Evolutionary conservation across 2,113 vertebrate species (phyloP), one percentile per base, ranked within the genome.

Genomic region (Nothoprocta perdicaria): DNA sequence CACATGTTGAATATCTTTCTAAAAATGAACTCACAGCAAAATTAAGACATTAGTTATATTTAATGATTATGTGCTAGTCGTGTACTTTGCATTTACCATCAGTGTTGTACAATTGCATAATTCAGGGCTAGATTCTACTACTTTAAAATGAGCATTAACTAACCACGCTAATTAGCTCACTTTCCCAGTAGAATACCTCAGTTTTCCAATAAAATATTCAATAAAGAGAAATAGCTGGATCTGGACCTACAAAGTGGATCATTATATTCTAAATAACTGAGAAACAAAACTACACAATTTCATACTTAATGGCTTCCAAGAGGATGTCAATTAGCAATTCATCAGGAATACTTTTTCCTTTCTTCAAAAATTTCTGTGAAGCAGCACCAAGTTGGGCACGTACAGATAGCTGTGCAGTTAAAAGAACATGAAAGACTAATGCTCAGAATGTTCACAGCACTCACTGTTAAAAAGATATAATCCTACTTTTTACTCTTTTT

Each of bases 271-370:
- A 75, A 79, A 46, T 38, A 82, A 87, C 19, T 29, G 12, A 53
- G 10, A 17, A 68, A 76, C 73, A 78, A 79, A 92, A 19, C 29
- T 89, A 60, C 15, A 46, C 8, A 40, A 33, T 69, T 89, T 93
- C 97, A 93, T 97, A 99, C 99, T 97, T 97, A 92, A 99, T 98
- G 10, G 98, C 98, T 80, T 98, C 97, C 58, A 98, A 93, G 10
- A 99, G 60, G 85, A 99, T 98, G 84, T 97, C 96, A 69, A 98
- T 86, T 24, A 99, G 89, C 60, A 99, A 93, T 60, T 97, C 92
- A 95, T 98, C 98, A 0, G 98, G 95, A 85, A 99, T 89, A 40
- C 91, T 89, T 52, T 96, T 95, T 82, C 99, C 99, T 77, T 95
- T 97, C 95, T 95, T 98, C 89, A 99, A 88, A 46, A 97, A 86